Conservation (phyloP, 2,113 vertebrate genomes). For the Hymenochirus boettgeri region DNA sequence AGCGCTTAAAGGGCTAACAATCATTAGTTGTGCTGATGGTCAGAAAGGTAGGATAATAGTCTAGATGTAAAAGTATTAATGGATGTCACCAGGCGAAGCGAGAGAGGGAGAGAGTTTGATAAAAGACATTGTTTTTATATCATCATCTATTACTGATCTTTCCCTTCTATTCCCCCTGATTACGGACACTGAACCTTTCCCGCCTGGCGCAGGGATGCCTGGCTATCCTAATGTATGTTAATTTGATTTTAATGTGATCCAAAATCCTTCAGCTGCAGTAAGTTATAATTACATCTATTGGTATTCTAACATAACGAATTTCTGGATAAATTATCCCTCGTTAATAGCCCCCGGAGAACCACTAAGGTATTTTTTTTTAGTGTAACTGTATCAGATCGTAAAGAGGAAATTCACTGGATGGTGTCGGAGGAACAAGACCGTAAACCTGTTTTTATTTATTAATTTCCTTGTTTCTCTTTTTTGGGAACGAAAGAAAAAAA, state of each 20-base stretch:
- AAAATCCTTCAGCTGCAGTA: constrained; percentile 54
- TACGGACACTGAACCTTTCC: background rate
- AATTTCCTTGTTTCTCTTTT: no score
- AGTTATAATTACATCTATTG: constrained; percentile 68
- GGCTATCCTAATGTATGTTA: constrained; percentile 60
- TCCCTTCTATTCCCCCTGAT: no score
- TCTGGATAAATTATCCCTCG: constrained; percentile 67
- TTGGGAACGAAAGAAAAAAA: no score
- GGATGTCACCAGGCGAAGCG: no score
- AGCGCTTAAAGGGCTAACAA: no score
- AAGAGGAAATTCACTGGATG: constrained; percentile 30
- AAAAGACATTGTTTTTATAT: no score
- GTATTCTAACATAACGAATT: constrained; percentile 70
- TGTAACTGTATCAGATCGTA: constrained; percentile 32
- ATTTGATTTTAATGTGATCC: constrained; percentile 66
- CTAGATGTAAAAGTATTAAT: no score
- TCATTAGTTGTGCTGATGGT: no score
- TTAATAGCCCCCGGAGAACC: constrained; percentile 62
- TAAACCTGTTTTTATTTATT: background rate
- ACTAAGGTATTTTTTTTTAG: constrained; percentile 28
- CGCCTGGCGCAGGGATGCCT: background rate
- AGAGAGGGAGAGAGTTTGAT: no score
- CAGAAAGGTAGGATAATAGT: no score
- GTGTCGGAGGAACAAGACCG: background rate
- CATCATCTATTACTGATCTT: no score